A percentile compares a stretch with the other conserved stretches of the same genome.
Evolutionary conservation across 2,888 invertebrate species (phyloP).

Genomic region (Coelinius sp.): DNA sequence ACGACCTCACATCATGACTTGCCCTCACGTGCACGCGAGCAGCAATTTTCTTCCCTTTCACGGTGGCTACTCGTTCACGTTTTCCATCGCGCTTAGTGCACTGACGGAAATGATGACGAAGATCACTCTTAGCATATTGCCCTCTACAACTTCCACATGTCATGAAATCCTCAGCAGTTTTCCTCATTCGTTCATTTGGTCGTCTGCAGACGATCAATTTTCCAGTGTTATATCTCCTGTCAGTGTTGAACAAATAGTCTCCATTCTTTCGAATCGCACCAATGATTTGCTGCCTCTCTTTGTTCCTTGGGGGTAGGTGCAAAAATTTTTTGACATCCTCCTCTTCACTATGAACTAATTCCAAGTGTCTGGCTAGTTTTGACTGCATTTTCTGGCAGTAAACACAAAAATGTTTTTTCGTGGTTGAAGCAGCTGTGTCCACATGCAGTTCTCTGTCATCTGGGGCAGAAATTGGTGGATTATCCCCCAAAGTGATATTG

Average conservation of each 20-base stretch:
- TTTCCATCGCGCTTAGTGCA: slow-evolving; percentile 1
- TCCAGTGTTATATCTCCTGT: slow-evolving; percentile 21
- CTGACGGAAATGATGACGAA: slow-evolving; percentile 27
- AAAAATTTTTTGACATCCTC: slow-evolving; percentile 32
- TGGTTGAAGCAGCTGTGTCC: neutral
- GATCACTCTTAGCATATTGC: slow-evolving; percentile 10
- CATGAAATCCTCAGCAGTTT: slow-evolving; percentile 16
- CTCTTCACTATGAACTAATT: slow-evolving; percentile 1
- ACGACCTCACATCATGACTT: slow-evolving; percentile 25
- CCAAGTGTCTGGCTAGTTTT: slow-evolving; percentile 30
- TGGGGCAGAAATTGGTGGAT: neutral
- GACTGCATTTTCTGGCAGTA: slow-evolving; percentile 47
- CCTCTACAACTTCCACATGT: slow-evolving; percentile 33
- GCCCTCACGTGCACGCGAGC: slow-evolving; percentile 41
- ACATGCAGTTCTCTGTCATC: neutral
- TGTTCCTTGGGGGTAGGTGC: neutral
- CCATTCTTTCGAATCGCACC: slow-evolving; percentile 31
- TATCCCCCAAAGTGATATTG: neutral
- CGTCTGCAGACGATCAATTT: slow-evolving; percentile 25
- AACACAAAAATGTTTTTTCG: slow-evolving; percentile 47
- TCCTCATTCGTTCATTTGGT: slow-evolving; percentile 25
- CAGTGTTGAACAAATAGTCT: slow-evolving; percentile 24
- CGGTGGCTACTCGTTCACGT: slow-evolving; percentile 34
- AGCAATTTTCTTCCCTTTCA: slow-evolving; percentile 35
- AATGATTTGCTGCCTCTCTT: slow-evolving; percentile 33